Evolutionary conservation across 1,140 invertebrate species (phyloP), one percentile per base, ranked within the genome.

Genomic region (Drosophila pseudoobscura): DNA sequence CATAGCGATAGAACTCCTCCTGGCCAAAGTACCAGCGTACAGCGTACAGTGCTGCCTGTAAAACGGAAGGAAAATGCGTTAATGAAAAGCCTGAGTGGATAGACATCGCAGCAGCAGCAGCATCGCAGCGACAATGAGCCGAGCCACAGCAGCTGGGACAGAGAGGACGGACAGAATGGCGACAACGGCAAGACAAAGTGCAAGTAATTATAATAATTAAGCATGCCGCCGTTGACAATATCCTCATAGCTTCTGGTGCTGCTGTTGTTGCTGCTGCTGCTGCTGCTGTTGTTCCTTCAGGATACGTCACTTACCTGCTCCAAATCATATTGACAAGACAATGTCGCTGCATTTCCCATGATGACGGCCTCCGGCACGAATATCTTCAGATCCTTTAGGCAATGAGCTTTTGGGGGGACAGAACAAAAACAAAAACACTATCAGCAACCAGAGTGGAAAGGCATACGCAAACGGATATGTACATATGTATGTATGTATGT

Each of bases 21-120:
- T 95, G 94, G 44, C 94, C 94, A 50, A 95, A 93, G 91, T 97
- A 97, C 96, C 96, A 97, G 91, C 96, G 95, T 73, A 97, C 95
- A 1, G 95, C 95, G 90, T 97, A 97, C 2, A 97, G 93, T 7
- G 94, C 92, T 20, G 94, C 94, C 39, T 94, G 93, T 24, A 73
- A 62, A 61, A 64, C 43, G 35, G 47, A 62, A 53, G 63, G 47
- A 63, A 77, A 70, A 75, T 61, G 72, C 77, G 68, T 78, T 78
- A 85, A 87, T 80, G 68, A 80, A 80, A 71, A 75, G 60, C 58
- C 59, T 57, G 70, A 73, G 71, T 64, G 80, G 58, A 75, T 52
- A 20, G 31, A 41, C 49, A 52, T 61, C 31, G 56, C 44, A 39
- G 41, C 29, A 64, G 60, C 26, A 63, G 44, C 31, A 55, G 56